Percentiles rank a stretch among this genome's conserved stretches.
phyloP scores from a whole-genome alignment of 2,113 vertebrate species.

The Oreocharis arfaki region DNA sequence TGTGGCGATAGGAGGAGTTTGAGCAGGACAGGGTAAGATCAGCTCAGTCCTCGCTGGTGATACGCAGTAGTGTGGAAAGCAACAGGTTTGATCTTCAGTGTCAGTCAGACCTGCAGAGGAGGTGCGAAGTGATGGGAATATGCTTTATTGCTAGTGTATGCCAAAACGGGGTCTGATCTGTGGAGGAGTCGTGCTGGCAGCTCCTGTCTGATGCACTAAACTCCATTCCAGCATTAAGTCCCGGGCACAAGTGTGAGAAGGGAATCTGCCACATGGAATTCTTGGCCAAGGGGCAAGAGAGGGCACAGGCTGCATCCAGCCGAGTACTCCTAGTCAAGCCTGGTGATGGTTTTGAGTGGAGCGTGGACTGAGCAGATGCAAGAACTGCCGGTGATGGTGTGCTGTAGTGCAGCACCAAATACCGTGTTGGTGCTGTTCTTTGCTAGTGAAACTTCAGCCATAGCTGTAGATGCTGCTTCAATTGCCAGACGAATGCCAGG shows the following conservation, averaged over 20 bases:
- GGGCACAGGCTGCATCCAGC: background rate
- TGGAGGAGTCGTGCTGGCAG: background rate
- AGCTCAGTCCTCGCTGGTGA: background rate
- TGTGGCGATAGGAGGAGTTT: background rate
- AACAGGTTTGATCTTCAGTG: background rate
- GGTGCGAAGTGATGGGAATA: background rate
- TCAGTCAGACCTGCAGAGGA: background rate
- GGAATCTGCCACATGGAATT: background rate
- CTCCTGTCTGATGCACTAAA: background rate
- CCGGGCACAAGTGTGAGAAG: background rate
- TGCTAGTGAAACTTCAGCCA: background rate
- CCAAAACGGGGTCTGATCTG: background rate
- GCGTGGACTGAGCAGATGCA: background rate
- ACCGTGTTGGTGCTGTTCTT: background rate
- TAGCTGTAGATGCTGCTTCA: rapidly evolving
- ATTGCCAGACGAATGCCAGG: background rate
- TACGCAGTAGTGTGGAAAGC: background rate
- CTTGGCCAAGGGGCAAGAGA: background rate
- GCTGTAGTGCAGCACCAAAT: background rate
- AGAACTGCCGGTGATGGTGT: background rate
- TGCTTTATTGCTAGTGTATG: background rate
- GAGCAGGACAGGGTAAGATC: background rate
- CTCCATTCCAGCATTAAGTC: background rate
- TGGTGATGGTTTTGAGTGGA: background rate
- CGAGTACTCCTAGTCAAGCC: background rate